A percentile compares a stretch with the other conserved stretches of the same genome.
Evolutionary conservation across 2,888 invertebrate genomes (phyloP).

Genomic region (Prostheceraeus crozeri): DNA sequence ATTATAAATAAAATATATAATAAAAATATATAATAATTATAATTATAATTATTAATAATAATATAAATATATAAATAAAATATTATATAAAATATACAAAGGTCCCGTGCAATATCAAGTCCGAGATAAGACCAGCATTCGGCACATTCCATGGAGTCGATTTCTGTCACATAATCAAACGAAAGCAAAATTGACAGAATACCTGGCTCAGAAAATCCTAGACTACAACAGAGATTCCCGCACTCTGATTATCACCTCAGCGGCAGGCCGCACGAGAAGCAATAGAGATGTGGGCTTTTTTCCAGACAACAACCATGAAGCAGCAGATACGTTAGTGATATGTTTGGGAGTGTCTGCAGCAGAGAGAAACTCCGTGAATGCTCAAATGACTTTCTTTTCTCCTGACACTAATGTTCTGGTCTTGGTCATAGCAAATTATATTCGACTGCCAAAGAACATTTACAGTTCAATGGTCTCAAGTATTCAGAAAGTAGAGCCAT

Average conservation of each 20-base stretch:
- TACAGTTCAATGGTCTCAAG: conserved; percentile 1
- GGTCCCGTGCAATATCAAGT: conserved; percentile 33
- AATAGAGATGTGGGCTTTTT: conserved; percentile 22
- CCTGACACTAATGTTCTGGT: conserved; percentile 27
- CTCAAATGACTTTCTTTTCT: conserved; percentile 24
- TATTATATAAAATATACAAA: no score
- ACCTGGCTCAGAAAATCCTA: conserved; percentile 35
- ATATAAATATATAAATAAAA: no score
- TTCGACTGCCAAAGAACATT: not conserved
- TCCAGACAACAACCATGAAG: conserved; percentile 27
- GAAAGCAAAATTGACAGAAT: conserved; percentile 35
- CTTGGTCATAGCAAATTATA: conserved; percentile 24
- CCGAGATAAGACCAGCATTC: conserved; percentile 35
- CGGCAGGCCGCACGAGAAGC: conserved; percentile 32
- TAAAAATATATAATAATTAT: no score
- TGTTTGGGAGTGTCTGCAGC: conserved; percentile 12
- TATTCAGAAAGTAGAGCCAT: not conserved
- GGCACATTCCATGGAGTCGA: conserved; percentile 34
- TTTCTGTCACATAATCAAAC: conserved; percentile 38
- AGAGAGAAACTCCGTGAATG: conserved; percentile 21
- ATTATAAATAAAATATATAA: no score
- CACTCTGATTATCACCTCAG: conserved; percentile 34
- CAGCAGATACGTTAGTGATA: conserved; percentile 24
- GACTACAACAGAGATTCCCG: conserved; percentile 33
- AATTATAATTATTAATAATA: no score